Conservation (phyloP, 2,797 vertebrate genomes). For the Pteropus rufus region DNA sequence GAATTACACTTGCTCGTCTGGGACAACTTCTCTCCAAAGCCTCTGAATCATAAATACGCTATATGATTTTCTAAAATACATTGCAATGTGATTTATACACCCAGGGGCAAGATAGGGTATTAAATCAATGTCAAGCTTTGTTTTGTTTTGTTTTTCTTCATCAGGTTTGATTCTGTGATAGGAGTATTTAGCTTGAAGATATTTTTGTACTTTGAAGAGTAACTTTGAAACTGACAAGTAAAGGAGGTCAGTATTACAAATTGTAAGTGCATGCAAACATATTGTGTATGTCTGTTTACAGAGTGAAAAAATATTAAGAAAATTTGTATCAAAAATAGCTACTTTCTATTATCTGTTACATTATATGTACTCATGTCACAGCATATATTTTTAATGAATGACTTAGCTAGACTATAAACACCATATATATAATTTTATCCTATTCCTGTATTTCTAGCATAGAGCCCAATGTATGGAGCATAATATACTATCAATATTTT, state of each 20-base stretch:
- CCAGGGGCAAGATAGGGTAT: background rate
- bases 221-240: constrained; percentile 43
- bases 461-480: background rate
- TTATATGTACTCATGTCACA: background rate
- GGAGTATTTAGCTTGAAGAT: constrained; percentile 41
- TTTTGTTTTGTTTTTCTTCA: background rate
- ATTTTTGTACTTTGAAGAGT: constrained; percentile 49
- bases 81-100: background rate
- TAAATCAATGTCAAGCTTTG: constrained; percentile 49
- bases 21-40: constrained; percentile 14
- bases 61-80: constrained; percentile 25
- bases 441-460: background rate
- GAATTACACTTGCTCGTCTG: constrained; percentile 28
- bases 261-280: background rate
- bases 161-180: background rate
- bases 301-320: background rate
- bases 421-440: background rate
- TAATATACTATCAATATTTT: background rate
- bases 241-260: background rate
- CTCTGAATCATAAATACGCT: constrained; percentile 38
- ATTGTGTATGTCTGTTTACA: background rate
- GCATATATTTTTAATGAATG: background rate
- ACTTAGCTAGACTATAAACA: background rate
- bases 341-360: background rate
- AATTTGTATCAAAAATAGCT: background rate